Percentiles rank a stretch among this genome's conserved stretches.
phyloP scores from a whole-genome alignment of 2,113 vertebrate genomes.

The Menura novaehollandiae region DNA sequence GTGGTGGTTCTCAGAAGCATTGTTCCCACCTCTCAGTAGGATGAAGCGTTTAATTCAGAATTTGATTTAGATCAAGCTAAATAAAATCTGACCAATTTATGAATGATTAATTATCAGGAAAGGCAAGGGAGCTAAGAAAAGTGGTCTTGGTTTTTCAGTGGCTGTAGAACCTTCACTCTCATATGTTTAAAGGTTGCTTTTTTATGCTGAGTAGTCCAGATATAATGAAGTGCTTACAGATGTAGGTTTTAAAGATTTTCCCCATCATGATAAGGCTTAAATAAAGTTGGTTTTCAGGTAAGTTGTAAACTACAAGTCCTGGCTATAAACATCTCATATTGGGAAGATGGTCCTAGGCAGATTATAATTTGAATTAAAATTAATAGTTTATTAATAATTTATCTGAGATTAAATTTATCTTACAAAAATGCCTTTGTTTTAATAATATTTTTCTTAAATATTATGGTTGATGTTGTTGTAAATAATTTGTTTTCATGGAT shows the following conservation, averaged over 20 bases:
- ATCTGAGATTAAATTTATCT: background rate
- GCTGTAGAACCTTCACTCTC: background rate
- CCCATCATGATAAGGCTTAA: background rate
- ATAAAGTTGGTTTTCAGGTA: background rate
- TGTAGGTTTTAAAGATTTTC: background rate
- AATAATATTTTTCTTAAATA: background rate
- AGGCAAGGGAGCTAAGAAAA: background rate
- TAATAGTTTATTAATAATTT: background rate
- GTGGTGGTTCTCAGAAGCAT: background rate
- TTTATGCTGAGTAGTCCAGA: background rate
- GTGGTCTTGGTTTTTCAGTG: background rate
- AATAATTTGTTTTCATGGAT: background rate
- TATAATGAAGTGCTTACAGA: background rate
- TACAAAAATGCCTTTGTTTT: background rate
- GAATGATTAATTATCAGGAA: background rate
- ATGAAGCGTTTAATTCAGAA: background rate
- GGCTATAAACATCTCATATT: background rate
- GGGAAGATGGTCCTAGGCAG: background rate
- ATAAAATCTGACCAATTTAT: background rate
- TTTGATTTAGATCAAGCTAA: background rate
- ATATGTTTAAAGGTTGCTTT: background rate
- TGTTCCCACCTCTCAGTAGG: background rate
- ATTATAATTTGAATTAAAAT: background rate
- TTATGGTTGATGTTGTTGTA: background rate
- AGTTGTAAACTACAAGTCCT: background rate